These are phyloP conservation scores for Pangasius krempfi DNA, from an alignment of 2,797 vertebrate genomes.

Conservation along the genomic window DNA sequence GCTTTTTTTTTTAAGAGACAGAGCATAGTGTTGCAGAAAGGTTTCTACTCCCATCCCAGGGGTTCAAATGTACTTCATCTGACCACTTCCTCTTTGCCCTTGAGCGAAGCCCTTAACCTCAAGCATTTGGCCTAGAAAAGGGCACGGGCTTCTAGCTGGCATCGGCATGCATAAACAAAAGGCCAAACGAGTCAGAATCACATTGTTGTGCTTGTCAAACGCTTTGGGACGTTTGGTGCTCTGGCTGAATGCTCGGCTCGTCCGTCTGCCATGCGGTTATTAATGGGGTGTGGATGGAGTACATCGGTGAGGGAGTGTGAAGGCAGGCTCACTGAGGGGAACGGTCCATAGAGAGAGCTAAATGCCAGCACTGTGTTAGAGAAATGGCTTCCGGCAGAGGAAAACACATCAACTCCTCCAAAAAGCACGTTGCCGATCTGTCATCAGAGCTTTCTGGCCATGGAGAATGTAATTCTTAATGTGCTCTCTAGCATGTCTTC, in stretches of 20 bases:
- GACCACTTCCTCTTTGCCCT: constrained; percentile 26
- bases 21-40: constrained; percentile 1
- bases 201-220: constrained; percentile 7
- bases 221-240: constrained; percentile 8
- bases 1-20: not conserved
- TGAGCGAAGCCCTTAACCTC: constrained; percentile 14
- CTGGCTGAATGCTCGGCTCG: constrained; percentile 8
- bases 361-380: constrained; percentile 50
- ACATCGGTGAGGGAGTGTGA: not conserved
- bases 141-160: constrained; percentile 12
- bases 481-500: constrained; percentile 48
- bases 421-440: constrained; percentile 36
- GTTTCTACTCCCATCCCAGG: not conserved
- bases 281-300: constrained; percentile 31
- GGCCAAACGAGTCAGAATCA: constrained; percentile 24
- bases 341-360: constrained; percentile 47
- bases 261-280: constrained; percentile 8
- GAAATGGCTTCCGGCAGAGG: constrained; percentile 30
- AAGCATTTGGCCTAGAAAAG: constrained; percentile 21
- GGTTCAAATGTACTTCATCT: constrained; percentile 24
- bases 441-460: constrained; percentile 37
- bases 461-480: constrained; percentile 54
- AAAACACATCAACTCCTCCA: constrained; percentile 39
- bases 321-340: constrained; percentile 21
- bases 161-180: constrained; percentile 27